Conservation (phyloP, 2,888 invertebrate species). For the Campoplex nolae region DNA sequence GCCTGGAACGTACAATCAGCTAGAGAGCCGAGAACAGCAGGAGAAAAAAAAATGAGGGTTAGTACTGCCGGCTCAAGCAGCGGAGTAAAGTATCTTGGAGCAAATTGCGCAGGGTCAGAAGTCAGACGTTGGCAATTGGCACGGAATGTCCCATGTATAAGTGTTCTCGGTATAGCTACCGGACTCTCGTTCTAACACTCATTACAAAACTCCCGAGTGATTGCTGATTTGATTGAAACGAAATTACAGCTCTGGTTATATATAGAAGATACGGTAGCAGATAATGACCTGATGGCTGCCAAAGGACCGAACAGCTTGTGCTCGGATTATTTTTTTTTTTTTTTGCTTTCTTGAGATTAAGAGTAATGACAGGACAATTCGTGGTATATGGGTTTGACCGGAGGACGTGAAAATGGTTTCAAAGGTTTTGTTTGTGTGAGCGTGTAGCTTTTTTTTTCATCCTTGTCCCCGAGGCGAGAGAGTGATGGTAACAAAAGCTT, state of each 20-base stretch:
- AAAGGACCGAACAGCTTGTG: slow-evolving; percentile 32
- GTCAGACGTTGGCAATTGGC: slow-evolving; percentile 45
- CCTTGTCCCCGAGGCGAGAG: slow-evolving; percentile 33
- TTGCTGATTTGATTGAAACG: slow-evolving; percentile 53
- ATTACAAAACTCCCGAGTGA: slow-evolving; percentile 49
- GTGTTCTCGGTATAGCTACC: slow-evolving; percentile 17
- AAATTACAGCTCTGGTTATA: slow-evolving; percentile 45
- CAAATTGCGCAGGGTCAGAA: slow-evolving; percentile 16
- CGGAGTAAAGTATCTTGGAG: slow-evolving; percentile 14
- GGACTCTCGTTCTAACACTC: slow-evolving; percentile 16
- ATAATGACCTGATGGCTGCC: slow-evolving; percentile 29
- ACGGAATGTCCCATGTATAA: slow-evolving; percentile 29
- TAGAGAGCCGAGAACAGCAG: not conserved
- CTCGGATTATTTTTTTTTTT: slow-evolving; percentile 25
- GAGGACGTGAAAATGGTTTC: slow-evolving; percentile 20
- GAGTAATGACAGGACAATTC: slow-evolving; percentile 35
- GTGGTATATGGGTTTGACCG: slow-evolving; percentile 33
- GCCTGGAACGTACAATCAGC: not conserved
- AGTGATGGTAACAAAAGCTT: slow-evolving; percentile 55
- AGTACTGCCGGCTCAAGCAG: not conserved
- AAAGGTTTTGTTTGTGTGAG: slow-evolving; percentile 10
- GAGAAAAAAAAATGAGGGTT: not conserved
- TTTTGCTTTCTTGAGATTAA: slow-evolving; percentile 30
- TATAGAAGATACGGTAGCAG: slow-evolving; percentile 19
- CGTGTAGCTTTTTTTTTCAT: slow-evolving; percentile 1